These are phyloP conservation scores for Neostethus bicornis DNA, from an alignment of 2,797 vertebrate genomes.

Conservation along the genomic window DNA sequence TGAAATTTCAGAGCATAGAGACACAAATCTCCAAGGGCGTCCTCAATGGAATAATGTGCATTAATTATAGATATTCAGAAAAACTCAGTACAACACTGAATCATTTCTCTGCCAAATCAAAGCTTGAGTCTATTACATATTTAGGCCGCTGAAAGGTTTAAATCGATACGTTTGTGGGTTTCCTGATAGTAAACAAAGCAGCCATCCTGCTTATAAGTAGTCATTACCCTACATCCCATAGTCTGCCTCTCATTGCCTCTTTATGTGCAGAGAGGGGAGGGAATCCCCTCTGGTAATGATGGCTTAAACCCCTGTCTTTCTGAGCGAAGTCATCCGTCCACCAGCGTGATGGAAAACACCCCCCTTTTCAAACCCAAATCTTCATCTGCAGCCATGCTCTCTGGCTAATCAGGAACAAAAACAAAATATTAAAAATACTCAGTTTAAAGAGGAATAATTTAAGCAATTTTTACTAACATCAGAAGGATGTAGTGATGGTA, in stretches of 20 bases:
- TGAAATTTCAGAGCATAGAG: background rate
- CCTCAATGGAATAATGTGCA: background rate
- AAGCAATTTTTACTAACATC: conserved; percentile 1
- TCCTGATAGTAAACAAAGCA: conserved; percentile 72
- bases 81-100: background rate
- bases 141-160: conserved; percentile 18
- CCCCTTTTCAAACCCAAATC: conserved; percentile 20
- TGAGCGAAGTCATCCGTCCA: conserved; percentile 64
- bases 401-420: conserved; percentile 5
- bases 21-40: background rate
- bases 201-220: conserved; percentile 27
- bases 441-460: conserved; percentile 27
- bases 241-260: conserved; percentile 42
- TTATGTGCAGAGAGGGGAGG: conserved; percentile 49
- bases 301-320: conserved; percentile 48
- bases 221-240: conserved; percentile 67
- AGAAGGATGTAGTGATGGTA: conserved; percentile 36
- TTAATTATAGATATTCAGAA: background rate
- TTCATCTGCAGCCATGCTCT: conserved; percentile 13
- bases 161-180: conserved; percentile 23
- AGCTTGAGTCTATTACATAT: conserved; percentile 8
- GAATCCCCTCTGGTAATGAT: conserved; percentile 75
- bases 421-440: background rate
- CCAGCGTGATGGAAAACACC: conserved; percentile 44
- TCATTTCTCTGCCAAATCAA: conserved; percentile 1